Conservation (phyloP, 2,113 vertebrate genomes). For the Dissostichus mawsoni region DNA sequence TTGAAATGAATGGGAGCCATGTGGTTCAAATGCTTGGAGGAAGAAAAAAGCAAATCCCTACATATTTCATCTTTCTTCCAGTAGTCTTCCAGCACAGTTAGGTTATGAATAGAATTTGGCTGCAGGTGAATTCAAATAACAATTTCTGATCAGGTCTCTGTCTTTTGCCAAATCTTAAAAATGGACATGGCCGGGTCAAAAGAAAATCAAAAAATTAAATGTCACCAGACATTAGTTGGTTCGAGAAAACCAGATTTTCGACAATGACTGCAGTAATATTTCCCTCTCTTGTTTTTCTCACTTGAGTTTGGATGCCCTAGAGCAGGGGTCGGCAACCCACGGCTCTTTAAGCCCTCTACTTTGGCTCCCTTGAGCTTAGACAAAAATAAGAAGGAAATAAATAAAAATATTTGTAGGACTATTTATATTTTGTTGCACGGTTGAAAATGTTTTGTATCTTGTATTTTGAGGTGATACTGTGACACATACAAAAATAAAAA, state of each 20-base stretch:
- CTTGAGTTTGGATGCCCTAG: not conserved
- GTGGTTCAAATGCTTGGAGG: slow-evolving; percentile 30
- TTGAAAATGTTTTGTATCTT: no score
- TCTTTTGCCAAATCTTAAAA: slow-evolving; percentile 13
- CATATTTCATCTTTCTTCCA: slow-evolving; percentile 25
- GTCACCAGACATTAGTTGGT: not conserved
- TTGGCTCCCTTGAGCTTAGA: no score
- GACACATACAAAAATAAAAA: no score
- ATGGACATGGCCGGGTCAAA: not conserved
- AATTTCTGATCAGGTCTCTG: slow-evolving; percentile 21
- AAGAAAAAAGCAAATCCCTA: slow-evolving; percentile 3
- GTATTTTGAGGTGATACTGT: no score
- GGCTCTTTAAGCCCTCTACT: no score
- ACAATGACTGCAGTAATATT: not conserved
- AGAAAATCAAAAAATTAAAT: not conserved
- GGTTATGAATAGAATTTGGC: not conserved
- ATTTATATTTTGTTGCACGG: no score
- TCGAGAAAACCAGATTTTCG: not conserved
- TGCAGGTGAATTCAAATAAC: slow-evolving; percentile 33
- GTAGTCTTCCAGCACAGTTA: not conserved
- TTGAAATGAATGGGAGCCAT: slow-evolving; percentile 39
- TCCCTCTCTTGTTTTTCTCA: not conserved
- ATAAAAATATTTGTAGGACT: no score
- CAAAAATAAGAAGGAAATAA: no score
- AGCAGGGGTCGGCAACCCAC: not conserved